Evolutionary conservation across 30 jellyfish, hydroid and myxozoan species (phyloP).

Genomic region (Aurelia aurita): DNA sequence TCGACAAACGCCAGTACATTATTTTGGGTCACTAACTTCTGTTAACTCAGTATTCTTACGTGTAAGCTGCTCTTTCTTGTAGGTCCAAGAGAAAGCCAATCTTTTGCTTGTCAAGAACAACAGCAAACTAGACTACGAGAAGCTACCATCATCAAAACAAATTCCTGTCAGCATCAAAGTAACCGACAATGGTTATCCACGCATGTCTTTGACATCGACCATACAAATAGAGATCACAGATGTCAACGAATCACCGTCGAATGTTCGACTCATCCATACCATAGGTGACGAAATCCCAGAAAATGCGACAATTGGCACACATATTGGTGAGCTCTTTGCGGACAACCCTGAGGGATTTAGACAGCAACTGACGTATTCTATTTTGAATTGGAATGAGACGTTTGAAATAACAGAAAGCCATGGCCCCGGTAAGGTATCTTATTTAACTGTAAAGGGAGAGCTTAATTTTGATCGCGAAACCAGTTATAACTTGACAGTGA

Average conservation of each 20-base stretch:
- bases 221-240: constrained; percentile 69
- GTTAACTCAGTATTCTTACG: too few species aligned
- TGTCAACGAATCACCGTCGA: constrained; percentile 89
- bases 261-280: constrained; percentile 51
- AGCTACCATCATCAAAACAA: constrained; percentile 55
- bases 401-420: constrained; percentile 55
- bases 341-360: constrained; percentile 88
- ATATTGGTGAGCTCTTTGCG: constrained; percentile 74
- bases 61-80: background rate
- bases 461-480: constrained; percentile 37
- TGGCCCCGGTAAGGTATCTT: constrained; percentile 72
- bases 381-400: constrained; percentile 46
- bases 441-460: constrained; percentile 51
- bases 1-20: too few species aligned
- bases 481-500: constrained; percentile 42
- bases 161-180: constrained; percentile 50
- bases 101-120: constrained; percentile 58
- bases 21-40: too few species aligned
- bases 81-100: constrained; percentile 28
- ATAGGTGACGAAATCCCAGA: constrained; percentile 50
- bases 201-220: constrained; percentile 43
- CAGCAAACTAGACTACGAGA: constrained; percentile 72
- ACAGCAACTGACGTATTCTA: constrained; percentile 46
- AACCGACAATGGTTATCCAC: constrained; percentile 73
- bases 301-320: constrained; percentile 53